phyloP scores from a whole-genome alignment of 1,140 invertebrate species.

The Dinoponera quadriceps region DNA sequence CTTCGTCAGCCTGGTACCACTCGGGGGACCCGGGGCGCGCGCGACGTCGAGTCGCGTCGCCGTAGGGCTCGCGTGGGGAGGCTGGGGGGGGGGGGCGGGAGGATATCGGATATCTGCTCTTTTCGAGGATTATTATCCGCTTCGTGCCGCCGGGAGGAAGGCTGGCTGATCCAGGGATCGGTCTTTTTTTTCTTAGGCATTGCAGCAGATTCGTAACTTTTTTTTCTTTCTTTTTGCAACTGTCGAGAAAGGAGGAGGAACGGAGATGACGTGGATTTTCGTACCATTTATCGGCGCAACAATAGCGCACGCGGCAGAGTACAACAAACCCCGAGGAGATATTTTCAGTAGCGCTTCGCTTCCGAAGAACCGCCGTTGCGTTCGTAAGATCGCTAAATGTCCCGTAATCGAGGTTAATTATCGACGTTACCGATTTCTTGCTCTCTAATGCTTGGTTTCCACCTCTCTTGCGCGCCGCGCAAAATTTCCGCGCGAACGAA shows the following conservation, averaged over 20 bases:
- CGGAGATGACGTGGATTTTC: neutral
- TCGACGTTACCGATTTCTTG: conserved; percentile 25
- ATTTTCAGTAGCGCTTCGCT: neutral
- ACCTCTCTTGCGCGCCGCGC: neutral
- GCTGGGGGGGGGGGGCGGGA: too few relatives aligned
- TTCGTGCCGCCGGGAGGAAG: neutral
- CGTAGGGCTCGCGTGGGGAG: conserved; percentile 1
- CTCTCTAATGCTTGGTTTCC: conserved; percentile 3
- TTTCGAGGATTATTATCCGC: neutral
- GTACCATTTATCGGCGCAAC: too few relatives aligned
- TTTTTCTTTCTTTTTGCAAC: neutral
- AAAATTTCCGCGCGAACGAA: conserved; percentile 4
- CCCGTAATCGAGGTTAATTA: conserved; percentile 30
- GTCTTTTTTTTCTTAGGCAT: neutral
- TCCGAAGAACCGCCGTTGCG: neutral
- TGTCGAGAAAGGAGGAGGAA: neutral
- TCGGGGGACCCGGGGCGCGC: conserved; percentile 18
- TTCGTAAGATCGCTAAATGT: conserved; percentile 10
- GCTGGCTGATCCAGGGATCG: neutral
- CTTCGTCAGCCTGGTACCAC: conserved; percentile 71
- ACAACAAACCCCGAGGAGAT: neutral
- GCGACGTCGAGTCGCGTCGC: conserved; percentile 7
- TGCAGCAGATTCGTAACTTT: neutral
- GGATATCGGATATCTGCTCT: neutral
- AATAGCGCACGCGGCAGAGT: too few relatives aligned